Evolutionary conservation across 2,888 invertebrate genomes (phyloP), one percentile per base, ranked within the genome.

Genomic region (Clistopyga incitator): DNA sequence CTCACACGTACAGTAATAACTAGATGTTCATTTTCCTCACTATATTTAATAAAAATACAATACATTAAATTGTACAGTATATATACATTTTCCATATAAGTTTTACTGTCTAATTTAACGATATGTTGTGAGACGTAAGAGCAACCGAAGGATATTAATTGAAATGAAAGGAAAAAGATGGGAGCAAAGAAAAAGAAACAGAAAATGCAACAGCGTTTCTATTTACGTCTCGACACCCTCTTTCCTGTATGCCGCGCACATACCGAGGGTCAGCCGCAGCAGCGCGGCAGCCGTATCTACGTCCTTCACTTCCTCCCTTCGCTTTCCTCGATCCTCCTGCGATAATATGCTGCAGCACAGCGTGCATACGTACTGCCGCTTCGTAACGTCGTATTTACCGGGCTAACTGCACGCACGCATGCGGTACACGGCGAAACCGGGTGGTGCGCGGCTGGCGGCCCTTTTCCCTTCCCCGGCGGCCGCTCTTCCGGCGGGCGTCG

Each of bases 181-280:
- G 54, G 13, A 3, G 6, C n/a, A 15, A 25, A 15, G 23, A 20
- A 13, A 38, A 20, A 20, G 42, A 42, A 56, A 56, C 34, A 56
- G 54, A 23, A 65, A 78, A 65, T 67, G 80, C 78, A 78, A 64
- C 76, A 81, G 75, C 70, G 82, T 85, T 87, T 89, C 89, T 90
- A 90, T 90, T 90, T 90, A 86, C 87, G 89, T 89, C 88, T 85
- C 87, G 88, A 88, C 89, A 89, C 89, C 89, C 89, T 89, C 89
- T 89, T 88, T 89, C 88, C 89, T 88, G 89, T 89, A 75, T 80
- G 76, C 50, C 71, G 65, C 52, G 61, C 61, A 70, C 77, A 83
- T 56, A 38, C 77, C 64, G 80, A 85, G 87, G 84, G 84, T 85
- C 87, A 84, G 86, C 80, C 34, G 29, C 75, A 74, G 8, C 79